Base-by-base conservation (phyloP, 2,113 vertebrate species). In the Puffinus mauretanicus region DNA sequence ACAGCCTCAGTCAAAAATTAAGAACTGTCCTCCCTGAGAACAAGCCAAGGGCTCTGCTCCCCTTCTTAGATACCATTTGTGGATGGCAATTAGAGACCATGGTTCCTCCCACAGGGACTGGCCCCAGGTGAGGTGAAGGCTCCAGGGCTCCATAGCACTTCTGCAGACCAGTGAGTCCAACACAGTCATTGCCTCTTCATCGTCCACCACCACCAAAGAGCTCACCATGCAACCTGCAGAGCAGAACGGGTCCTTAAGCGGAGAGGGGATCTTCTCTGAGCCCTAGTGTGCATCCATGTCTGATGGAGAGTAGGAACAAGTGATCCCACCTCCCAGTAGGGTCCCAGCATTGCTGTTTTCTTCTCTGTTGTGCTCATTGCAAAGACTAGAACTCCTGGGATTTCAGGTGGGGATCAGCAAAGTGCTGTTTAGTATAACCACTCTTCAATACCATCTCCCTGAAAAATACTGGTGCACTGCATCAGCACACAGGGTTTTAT, bases 221-320 rank as follows among this genome's bases (percentile, higher is more conserved):
- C 61, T 85, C 65, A 54, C 55, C 15, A 9, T 36, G 42, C 4
- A 54, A 17, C 21, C 54, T 47, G 61, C 27, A 62, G 36, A 82
- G 44, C 21, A 69, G 26, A 91, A 91, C 2, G 5, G 2, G 16
- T 82, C 51, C 51, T 70, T 22, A 1, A 46, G 27, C 19, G 21
- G 14, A 76, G 52, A 58, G 18, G 8, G 5, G 36, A 70, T 34
- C 64, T 90, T 32, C 71, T 71, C 46, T 58, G 51, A 87, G 72
- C 27, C 32, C n/a, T 14, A 10, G 9, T 7, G 38, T 16, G 26
- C 30, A 29, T 16, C 91, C 40, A 6, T 3, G 13, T 20, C 69
- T 96, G 92, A 95, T 86, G 88, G 77, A 97, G 57, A 96, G 52
- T 61, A 95, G 93, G 94, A 97, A 92, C 67, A 84, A 82, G 30